phyloP scores from a whole-genome alignment of 2,797 vertebrate genomes.

The Huso huso region DNA sequence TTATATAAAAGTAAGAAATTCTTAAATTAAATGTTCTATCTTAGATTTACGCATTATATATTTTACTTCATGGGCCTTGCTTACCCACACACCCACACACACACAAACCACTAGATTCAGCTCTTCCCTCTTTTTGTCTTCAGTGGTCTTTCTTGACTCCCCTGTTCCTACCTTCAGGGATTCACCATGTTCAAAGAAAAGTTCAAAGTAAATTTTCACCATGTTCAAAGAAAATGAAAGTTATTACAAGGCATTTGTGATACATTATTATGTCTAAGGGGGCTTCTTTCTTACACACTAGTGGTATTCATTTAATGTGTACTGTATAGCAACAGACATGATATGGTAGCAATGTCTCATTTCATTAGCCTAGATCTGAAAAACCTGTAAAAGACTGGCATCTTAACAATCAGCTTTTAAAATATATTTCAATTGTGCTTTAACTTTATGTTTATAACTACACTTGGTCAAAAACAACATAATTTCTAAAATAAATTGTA shows the following conservation, averaged over 20 bases:
- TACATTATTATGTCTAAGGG: constrained; percentile 20
- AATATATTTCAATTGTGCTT: too few species aligned
- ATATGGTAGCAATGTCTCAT: constrained; percentile 7
- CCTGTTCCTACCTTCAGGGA: constrained; percentile 24
- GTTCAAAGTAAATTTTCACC: constrained; percentile 30
- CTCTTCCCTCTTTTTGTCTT: constrained; percentile 16
- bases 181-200: constrained; percentile 24
- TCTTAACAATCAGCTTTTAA: too few species aligned
- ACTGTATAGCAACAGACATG: constrained; percentile 18
- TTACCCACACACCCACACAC: neutral
- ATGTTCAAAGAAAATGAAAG: constrained; percentile 30
- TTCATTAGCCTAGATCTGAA: constrained; percentile 2
- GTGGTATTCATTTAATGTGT: constrained; percentile 16
- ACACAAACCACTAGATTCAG: neutral
- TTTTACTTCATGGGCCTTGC: too few species aligned
- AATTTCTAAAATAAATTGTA: too few species aligned
- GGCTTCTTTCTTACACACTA: neutral
- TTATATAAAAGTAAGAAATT: too few species aligned
- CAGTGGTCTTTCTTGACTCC: constrained; percentile 14
- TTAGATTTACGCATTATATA: too few species aligned
- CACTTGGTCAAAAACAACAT: too few species aligned
- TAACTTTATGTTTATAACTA: too few species aligned
- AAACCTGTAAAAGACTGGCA: too few species aligned
- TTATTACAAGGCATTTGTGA: constrained; percentile 24
- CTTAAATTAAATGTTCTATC: too few species aligned